Base-by-base conservation (phyloP, 2,888 invertebrate genomes). In the Epirrita christyi region DNA sequence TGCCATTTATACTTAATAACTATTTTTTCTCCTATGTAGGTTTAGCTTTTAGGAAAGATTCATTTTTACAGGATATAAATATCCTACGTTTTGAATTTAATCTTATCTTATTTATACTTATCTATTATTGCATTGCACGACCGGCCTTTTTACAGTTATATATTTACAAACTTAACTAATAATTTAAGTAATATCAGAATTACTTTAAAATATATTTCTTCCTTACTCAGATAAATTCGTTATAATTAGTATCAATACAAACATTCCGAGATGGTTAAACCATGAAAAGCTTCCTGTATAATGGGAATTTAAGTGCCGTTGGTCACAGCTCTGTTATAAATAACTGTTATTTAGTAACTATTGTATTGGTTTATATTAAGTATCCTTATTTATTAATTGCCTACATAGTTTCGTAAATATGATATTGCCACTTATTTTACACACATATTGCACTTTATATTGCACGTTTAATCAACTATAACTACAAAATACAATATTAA, bases 121-220 rank as follows among this genome's bases (percentile, higher is more conserved):
- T 59, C 80, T 88, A 88, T 78, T 83, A 83, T 91, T 91, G 88
- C 85, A 91, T 91, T 91, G 91, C 91, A 91, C 91, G 71, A 81
- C 91, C 91, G 91, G 91, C 91, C 91, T 77, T 72, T 69, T 69
- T 68, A 68, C 37, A 40, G 56, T 52, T 45, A 43, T 54, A 58
- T 61, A 49, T 44, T 44, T 55, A 62, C 48, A 51, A 52, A 2
- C 21, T 6, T 27, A 42, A 9, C 28, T 29, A 29, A 48, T 27
- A 43, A 14, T 10, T 14, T 21, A 21, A 21, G 21, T 55, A 43
- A 28, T 38, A 52, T 48, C 44, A 57, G 55, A 53, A 28, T 28
- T 28, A 11, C 7, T 37, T 27, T 11, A 36, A 36, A 37, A 34
- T 34, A n/a, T 46, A 11, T n/a, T 27, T 47, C 11, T 29, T 41